Evolutionary conservation across 2,797 vertebrate genomes (phyloP).

Genomic region (Pseudomugil gertrudae): DNA sequence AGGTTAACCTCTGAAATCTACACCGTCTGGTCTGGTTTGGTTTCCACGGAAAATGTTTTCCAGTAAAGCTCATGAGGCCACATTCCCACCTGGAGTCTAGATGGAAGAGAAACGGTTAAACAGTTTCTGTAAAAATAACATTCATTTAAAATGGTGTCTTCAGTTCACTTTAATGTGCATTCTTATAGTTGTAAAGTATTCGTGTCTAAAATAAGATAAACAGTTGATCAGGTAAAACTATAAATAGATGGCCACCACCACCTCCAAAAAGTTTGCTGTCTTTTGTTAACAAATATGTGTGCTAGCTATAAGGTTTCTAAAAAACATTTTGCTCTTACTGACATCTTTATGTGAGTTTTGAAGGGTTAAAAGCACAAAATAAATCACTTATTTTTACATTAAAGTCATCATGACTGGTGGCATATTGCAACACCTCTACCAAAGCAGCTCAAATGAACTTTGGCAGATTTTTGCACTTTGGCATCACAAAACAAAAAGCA

Average conservation of each 20-base stretch:
- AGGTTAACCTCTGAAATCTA: constrained; percentile 26
- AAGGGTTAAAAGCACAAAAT: not conserved
- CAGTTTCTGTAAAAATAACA: not conserved
- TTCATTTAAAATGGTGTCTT: not conserved
- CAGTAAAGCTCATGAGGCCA: constrained; percentile 2
- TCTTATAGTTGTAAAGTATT: not conserved
- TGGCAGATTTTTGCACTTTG: no score
- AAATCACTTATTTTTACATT: no score
- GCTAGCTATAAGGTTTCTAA: no score
- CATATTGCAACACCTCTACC: no score
- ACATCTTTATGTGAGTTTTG: no score
- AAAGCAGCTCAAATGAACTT: no score
- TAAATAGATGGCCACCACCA: not conserved
- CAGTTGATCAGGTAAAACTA: not conserved
- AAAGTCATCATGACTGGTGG: no score
- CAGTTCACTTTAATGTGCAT: not conserved
- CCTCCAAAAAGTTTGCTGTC: no score
- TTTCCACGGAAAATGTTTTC: constrained; percentile 23
- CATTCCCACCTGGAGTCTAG: not conserved
- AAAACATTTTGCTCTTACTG: no score
- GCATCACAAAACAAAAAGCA: no score
- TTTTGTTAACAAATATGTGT: no score
- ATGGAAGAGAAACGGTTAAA: not conserved
- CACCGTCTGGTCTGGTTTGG: constrained; percentile 30
- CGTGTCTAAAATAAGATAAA: not conserved